A percentile compares a stretch with the other conserved stretches of the same genome.
These are phyloP conservation scores for Camptogramma bilineatum DNA, from an alignment of 2,888 invertebrate species.

Conservation along the genomic window DNA sequence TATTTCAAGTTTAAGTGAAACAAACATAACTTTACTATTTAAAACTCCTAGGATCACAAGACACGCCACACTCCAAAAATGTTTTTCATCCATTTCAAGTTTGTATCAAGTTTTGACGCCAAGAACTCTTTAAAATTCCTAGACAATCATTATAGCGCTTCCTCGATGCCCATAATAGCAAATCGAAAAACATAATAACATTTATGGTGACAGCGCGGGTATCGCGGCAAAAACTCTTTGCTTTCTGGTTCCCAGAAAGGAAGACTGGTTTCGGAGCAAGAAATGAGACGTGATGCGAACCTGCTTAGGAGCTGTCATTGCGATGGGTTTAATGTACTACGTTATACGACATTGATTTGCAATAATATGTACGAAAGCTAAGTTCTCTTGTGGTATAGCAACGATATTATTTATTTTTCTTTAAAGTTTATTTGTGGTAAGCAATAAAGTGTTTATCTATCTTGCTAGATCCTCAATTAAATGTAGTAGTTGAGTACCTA, in stretches of 20 bases:
- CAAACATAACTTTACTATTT: not conserved
- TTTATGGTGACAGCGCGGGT: constrained; percentile 25
- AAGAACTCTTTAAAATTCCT: constrained; percentile 22
- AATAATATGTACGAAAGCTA: not conserved
- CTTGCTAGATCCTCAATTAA: no score
- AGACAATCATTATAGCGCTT: constrained; percentile 29
- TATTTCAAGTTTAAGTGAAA: no score
- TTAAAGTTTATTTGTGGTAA: not conserved
- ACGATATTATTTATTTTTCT: no score
- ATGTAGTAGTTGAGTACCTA: no score
- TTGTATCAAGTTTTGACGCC: constrained; percentile 10
- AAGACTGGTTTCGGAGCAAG: constrained; percentile 55
- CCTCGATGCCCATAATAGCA: constrained; percentile 34
- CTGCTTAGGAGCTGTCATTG: constrained; percentile 47
- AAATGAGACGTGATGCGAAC: constrained; percentile 63
- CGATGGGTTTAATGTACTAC: constrained; percentile 39
- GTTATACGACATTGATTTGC: constrained; percentile 23
- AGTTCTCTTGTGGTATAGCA: not conserved
- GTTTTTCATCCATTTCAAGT: not conserved
- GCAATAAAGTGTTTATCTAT: no score
- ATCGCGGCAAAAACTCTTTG: constrained; percentile 42
- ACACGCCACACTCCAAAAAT: not conserved
- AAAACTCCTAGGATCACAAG: not conserved
- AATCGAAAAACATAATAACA: constrained; percentile 23
- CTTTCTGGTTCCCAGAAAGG: constrained; percentile 58